Percentiles rank a stretch among this genome's conserved stretches.
phyloP scores from a whole-genome alignment of 2,797 vertebrate species.

The Oryzias sinensis region DNA sequence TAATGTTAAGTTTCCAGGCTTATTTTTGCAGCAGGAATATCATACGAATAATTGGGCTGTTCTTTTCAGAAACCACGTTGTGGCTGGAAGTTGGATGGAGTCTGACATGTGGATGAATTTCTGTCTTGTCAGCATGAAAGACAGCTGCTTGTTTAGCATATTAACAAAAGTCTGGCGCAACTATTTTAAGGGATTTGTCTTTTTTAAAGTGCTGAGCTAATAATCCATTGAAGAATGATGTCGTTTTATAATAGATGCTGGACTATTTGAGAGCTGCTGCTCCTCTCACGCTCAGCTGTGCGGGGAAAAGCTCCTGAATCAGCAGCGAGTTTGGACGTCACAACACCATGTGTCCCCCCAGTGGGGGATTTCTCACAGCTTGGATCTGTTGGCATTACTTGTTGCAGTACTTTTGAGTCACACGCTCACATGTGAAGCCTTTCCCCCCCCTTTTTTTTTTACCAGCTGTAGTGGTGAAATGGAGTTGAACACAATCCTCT shows the following conservation, averaged over 20 bases:
- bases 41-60: too few species aligned
- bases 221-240: too few species aligned
- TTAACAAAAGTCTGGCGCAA: too few species aligned
- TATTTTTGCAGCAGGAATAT: too few species aligned
- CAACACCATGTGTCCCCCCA: slow-evolving; percentile 22
- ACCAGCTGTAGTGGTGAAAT: slow-evolving; percentile 23
- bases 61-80: too few species aligned
- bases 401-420: slow-evolving; percentile 27
- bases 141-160: too few species aligned
- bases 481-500: slow-evolving; percentile 20
- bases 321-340: slow-evolving; percentile 40
- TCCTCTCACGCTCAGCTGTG: slow-evolving; percentile 39
- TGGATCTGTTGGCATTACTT: slow-evolving; percentile 28
- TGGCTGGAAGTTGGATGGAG: too few species aligned
- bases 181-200: too few species aligned
- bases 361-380: slow-evolving; percentile 47
- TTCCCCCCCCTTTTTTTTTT: slow-evolving; percentile 33
- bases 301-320: slow-evolving; percentile 47
- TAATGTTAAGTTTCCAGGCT: too few species aligned
- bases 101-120: too few species aligned
- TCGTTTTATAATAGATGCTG: neutral
- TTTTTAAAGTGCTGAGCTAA: too few species aligned
- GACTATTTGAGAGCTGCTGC: slow-evolving; percentile 21
- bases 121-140: too few species aligned
- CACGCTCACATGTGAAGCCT: slow-evolving; percentile 11